These are phyloP conservation scores for Mellilla xanthometata DNA, from an alignment of 2,888 invertebrate genomes.

Conservation along the genomic window DNA sequence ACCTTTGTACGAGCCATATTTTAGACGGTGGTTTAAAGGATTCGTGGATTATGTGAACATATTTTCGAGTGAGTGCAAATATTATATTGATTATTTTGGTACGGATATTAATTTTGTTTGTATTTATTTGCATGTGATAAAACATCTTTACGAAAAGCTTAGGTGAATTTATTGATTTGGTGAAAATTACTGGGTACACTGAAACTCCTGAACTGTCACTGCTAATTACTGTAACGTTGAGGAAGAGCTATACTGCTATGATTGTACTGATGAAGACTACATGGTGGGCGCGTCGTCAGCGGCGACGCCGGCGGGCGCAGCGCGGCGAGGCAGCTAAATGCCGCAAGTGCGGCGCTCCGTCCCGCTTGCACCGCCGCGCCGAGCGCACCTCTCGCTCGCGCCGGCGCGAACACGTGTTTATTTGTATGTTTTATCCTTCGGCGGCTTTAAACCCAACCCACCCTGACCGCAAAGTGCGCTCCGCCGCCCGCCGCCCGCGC, in stretches of 20 bases:
- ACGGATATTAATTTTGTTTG: no score
- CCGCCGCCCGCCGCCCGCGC: conserved; percentile 82
- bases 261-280: no score
- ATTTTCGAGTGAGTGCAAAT: no score
- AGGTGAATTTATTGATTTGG: no score
- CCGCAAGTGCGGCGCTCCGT: conserved; percentile 70
- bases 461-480: conserved; percentile 86
- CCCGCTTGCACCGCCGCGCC: conserved; percentile 67
- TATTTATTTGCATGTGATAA: no score
- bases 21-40: conserved; percentile 5
- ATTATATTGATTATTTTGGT: no score
- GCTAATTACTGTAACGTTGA: no score
- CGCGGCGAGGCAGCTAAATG: conserved; percentile 72
- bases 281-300: no score
- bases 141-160: no score
- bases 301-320: conserved; percentile 38
- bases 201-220: no score
- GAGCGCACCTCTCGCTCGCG: conserved; percentile 79
- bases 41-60: conserved; percentile 3
- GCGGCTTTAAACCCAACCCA: conserved; percentile 86
- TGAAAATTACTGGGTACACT: no score
- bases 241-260: no score
- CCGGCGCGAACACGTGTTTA: conserved; percentile 85
- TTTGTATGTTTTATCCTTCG: conserved; percentile 85
- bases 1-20: conserved; percentile 4